Evolutionary conservation across 2,113 vertebrate genomes (phyloP), one percentile per base, ranked within the genome.

Genomic region (Silurus meridionalis): DNA sequence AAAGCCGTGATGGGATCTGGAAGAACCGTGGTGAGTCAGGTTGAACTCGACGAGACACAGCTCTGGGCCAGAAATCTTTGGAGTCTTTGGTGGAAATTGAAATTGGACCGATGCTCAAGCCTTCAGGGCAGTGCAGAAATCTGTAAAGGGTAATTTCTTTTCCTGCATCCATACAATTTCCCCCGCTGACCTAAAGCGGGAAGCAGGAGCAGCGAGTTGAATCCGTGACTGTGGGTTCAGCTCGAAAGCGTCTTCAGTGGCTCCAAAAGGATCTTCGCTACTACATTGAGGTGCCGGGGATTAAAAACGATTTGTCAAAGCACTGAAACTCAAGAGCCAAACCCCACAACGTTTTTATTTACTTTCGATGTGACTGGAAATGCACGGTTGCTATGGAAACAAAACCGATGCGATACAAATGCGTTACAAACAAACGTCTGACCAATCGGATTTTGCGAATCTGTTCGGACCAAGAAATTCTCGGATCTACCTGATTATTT

Each of bases 21-120:
- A 82, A 57, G 77, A 86, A 88, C 80, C 82, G 58, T 4, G 60
- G 72, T 69, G 66, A 88, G 84, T 85, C 84, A 66, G 85, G 66
- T 37, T 37, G 37, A 23, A 46, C 48, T 67, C 52, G 25, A 46
- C 46, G 58, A 66, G 55, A 77, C 67, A 15, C 58, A 15, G 81
- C 84, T 83, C 80, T 80, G 48, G 58, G 64, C 53, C 82, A 83
- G 82, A 46, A 58, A 83, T 83, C 19, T 15, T 53, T 48, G 46
- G 74, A 17, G 85, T 75, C 83, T 78, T 46, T 11, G 37, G 72
- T n/a, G 25, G 63, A 69, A 77, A 66, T 60, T 58, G 37, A 50
- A 83, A 82, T 81, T n/a, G 79, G 17, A 37, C 50, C 60, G 50
- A 21, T 19, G 75, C 53, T 84, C 63, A 84, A 85, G 83, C 55